These are phyloP conservation scores for Torymus texanus DNA, from an alignment of 2,888 invertebrate species.

Conservation along the genomic window DNA sequence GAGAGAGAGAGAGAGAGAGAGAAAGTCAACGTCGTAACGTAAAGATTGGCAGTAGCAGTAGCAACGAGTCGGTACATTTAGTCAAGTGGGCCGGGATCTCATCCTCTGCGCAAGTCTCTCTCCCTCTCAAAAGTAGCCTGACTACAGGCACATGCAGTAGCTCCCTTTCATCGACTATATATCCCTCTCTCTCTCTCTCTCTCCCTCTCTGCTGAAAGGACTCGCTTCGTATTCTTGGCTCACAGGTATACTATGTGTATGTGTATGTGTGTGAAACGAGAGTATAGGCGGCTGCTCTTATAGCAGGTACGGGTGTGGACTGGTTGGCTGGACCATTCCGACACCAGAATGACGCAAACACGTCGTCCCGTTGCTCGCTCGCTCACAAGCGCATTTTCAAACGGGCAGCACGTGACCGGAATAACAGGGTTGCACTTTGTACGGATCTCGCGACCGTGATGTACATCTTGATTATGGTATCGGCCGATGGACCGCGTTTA, in stretches of 20 bases:
- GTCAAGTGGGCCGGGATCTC: constrained; percentile 5
- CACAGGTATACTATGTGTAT: not conserved
- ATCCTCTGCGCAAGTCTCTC: not conserved
- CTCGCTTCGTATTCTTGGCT: constrained; percentile 28
- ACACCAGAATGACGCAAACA: constrained; percentile 32
- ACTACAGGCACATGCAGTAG: no score
- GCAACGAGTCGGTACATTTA: constrained; percentile 18
- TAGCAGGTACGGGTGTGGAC: not conserved
- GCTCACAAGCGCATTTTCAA: constrained; percentile 36
- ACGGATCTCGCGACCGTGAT: constrained; percentile 19
- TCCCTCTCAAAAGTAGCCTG: not conserved
- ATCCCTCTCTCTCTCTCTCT: not conserved
- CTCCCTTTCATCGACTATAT: not conserved
- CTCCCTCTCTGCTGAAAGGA: not conserved
- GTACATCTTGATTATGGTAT: constrained; percentile 18
- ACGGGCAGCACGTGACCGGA: constrained; percentile 19
- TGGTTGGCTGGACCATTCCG: no score
- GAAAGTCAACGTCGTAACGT: constrained; percentile 12
- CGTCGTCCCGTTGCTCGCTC: constrained; percentile 11
- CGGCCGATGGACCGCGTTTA: not conserved
- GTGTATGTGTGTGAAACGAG: constrained; percentile 16
- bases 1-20: no score
- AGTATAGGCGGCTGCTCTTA: not conserved
- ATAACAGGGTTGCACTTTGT: constrained; percentile 5
- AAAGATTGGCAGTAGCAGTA: constrained; percentile 44